Percentiles rank a stretch among this genome's conserved stretches.
These are phyloP conservation scores for Thymallus thymallus DNA, from an alignment of 2,113 vertebrate genomes.

Conservation along the genomic window DNA sequence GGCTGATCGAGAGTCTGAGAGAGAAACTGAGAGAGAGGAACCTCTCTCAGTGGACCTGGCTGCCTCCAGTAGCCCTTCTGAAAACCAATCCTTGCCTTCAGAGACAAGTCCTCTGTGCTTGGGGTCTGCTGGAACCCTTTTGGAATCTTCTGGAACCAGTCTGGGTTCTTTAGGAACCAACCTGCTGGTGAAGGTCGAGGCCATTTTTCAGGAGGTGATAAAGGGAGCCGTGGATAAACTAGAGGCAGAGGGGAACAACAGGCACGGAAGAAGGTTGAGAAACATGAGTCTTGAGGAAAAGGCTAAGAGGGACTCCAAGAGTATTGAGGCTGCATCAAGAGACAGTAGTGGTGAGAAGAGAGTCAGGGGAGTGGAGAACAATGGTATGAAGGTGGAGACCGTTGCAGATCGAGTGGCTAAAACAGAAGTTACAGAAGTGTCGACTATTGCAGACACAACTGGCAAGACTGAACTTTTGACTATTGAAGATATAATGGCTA, in stretches of 20 bases:
- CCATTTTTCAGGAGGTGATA: conserved; percentile 7
- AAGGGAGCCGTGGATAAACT: neutral
- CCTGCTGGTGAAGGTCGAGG: conserved; percentile 10
- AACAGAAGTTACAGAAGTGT: too few species aligned
- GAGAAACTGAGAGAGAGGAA: neutral
- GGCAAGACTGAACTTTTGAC: neutral
- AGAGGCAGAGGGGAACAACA: neutral
- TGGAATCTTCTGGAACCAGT: neutral
- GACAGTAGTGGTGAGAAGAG: neutral
- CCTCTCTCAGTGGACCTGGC: neutral
- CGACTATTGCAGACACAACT: neutral
- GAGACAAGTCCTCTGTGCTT: neutral
- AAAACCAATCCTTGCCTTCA: neutral
- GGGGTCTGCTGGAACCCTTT: neutral
- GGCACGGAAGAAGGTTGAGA: neutral
- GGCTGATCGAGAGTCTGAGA: neutral
- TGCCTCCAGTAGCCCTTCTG: neutral
- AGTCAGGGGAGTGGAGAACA: neutral
- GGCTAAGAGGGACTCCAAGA: neutral
- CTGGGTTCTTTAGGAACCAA: neutral
- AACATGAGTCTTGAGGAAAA: neutral
- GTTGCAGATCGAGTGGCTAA: too few species aligned
- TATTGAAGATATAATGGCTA: neutral
- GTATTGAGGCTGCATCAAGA: neutral
- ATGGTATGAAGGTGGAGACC: too few species aligned